Percentiles rank a stretch among this genome's conserved stretches.
phyloP scores from a whole-genome alignment of 2,888 invertebrate species.

The Xanthorhoe designata region DNA sequence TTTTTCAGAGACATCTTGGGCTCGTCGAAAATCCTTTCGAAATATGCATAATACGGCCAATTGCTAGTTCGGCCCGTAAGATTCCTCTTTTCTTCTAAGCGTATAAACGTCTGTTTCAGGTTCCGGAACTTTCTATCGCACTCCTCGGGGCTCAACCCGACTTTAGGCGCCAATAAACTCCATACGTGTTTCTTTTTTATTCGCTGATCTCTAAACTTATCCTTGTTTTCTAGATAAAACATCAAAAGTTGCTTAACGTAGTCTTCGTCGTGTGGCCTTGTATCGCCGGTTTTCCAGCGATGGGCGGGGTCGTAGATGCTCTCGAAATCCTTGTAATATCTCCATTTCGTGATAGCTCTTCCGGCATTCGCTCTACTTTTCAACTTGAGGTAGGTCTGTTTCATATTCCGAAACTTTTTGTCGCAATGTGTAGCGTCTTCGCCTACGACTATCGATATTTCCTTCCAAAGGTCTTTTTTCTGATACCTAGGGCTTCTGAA shows the following conservation, averaged over 20 bases:
- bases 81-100: conserved; percentile 65
- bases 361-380: conserved; percentile 64
- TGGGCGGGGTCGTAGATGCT: conserved; percentile 55
- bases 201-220: conserved; percentile 69
- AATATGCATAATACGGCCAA: conserved; percentile 76
- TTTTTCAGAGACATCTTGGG: conserved; percentile 11
- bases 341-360: conserved; percentile 68
- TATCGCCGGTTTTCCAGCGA: conserved; percentile 32
- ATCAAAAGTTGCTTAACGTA: conserved; percentile 69
- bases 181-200: conserved; percentile 72
- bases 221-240: conserved; percentile 72
- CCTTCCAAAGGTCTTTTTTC: conserved; percentile 77
- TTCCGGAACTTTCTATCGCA: conserved; percentile 78
- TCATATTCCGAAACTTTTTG: conserved; percentile 77
- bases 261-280: conserved; percentile 59
- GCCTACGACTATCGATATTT: conserved; percentile 66
- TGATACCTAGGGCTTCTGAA: conserved; percentile 71
- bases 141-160: conserved; percentile 69
- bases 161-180: conserved; percentile 62
- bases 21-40: conserved; percentile 72
- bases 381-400: conserved; percentile 73
- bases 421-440: conserved; percentile 68
- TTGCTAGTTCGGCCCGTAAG: conserved; percentile 64
- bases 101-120: conserved; percentile 75
- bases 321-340: conserved; percentile 75